Evolutionary conservation across 2,113 vertebrate genomes (phyloP).

Genomic region (Apteryx mantelli): DNA sequence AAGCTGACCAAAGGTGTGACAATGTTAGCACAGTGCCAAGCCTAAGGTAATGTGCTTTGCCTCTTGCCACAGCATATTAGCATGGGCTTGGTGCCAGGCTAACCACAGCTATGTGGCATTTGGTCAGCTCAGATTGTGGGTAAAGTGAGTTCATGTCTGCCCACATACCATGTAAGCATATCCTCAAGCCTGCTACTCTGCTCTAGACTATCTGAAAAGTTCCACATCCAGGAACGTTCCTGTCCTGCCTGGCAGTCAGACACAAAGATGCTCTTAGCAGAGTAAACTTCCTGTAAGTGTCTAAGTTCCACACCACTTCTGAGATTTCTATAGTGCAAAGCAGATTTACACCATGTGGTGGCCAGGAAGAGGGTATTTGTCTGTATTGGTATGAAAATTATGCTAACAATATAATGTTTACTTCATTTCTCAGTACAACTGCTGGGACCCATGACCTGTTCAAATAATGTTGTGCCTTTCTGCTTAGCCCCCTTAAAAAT

Average conservation of each 20-base stretch:
- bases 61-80: not conserved
- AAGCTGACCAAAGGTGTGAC: not conserved
- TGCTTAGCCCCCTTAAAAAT: not conserved
- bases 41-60: not conserved
- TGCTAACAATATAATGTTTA: not conserved
- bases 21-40: fast-evolving
- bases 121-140: not conserved
- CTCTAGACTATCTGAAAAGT: fast-evolving
- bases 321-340: not conserved
- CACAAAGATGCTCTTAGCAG: not conserved
- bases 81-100: not conserved
- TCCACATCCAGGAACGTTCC: not conserved
- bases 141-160: not conserved
- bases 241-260: not conserved
- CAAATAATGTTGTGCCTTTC: not conserved
- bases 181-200: not conserved
- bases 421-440: not conserved
- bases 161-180: not conserved
- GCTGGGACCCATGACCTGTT: fast-evolving
- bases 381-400: not conserved
- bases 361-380: not conserved
- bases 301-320: not conserved
- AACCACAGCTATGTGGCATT: not conserved
- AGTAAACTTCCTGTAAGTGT: not conserved
- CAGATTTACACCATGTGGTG: not conserved